phyloP scores from a whole-genome alignment of 1,140 invertebrate species.

The Caerostris extrusa region DNA sequence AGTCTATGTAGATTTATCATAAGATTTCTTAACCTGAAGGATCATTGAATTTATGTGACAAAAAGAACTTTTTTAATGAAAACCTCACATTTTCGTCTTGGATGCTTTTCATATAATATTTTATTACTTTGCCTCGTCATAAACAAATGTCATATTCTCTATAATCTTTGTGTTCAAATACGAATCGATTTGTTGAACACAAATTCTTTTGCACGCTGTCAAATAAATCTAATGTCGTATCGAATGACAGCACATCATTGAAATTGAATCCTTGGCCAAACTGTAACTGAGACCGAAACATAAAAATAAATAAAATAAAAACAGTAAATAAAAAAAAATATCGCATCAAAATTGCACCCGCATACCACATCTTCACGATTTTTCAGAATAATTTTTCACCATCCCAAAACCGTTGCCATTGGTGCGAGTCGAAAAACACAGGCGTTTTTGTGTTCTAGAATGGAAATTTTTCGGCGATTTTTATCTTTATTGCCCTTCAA shows the following conservation, averaged over 20 bases:
- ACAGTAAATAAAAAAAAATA: background rate
- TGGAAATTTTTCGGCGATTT: constrained; percentile 17
- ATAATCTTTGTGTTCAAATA: too few species aligned
- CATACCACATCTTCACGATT: background rate
- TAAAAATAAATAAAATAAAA: background rate
- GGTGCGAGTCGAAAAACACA: background rate
- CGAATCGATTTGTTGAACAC: too few species aligned
- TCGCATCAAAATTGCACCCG: background rate
- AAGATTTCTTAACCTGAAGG: too few species aligned
- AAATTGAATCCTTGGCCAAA: background rate
- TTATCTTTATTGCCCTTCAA: constrained; percentile 30
- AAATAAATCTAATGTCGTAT: background rate
- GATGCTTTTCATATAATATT: too few species aligned
- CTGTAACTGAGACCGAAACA: background rate
- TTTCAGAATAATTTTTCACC: background rate
- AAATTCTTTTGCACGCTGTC: background rate
- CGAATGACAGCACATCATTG: background rate
- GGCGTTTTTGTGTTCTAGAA: background rate
- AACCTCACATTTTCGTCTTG: too few species aligned
- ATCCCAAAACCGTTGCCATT: background rate
- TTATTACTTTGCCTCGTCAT: too few species aligned
- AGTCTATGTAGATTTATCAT: too few species aligned
- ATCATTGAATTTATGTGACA: too few species aligned
- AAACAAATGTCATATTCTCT: too few species aligned
- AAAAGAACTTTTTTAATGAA: too few species aligned